Base-by-base conservation (phyloP, 2,113 vertebrate species). In the Gopherus flavomarginatus region DNA sequence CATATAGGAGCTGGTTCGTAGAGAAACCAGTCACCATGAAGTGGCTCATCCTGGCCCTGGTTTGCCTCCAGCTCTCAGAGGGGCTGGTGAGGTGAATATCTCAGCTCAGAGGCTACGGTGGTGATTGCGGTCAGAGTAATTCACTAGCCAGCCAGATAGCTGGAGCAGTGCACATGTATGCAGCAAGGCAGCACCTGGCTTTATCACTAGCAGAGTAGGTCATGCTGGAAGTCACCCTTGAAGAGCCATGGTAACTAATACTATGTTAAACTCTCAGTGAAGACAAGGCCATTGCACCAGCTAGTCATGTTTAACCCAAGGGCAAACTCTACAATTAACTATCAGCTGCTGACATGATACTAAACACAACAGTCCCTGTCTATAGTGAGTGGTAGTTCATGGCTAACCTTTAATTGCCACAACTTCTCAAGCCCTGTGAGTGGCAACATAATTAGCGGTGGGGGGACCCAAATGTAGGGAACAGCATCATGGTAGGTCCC, bases 41-140 rank as follows among this genome's bases (percentile, higher is more conserved):
- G 95, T 95, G 97, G 92, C 12, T 97, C 54, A n/a, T 95, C 38
- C 59, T 97, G 88, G 94, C 56, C 13, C 49, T 98, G 81, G 47
- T 98, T 90, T 98, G 97, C 94, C 93, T 98, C 88, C 97, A 78
- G 17, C 95, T 98, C 1, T 87, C 92, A 88, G 96, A 97, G 57
- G 97, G 97, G 0, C 0, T 10, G 2, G 0, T 97, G 87, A 98
- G 81, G 98, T 98, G 88, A 97, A 97, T 86, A 49, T 65, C 4
- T 2, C 57, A 86, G 87, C 0, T 6, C 17, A 88, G 53, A 53
- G 26, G 47, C 31, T 11, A 49, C 0, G 6, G 77, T 1, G 2
- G 44, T 6, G 13, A 31, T 4, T 1, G 14, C 29, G 42, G 9
- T 1, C 1, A 1, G 0, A 2, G 54, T 88, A 26, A 0, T 26